Base-by-base conservation (phyloP, 2,113 vertebrate species). In the Psephotus haematonotus region DNA sequence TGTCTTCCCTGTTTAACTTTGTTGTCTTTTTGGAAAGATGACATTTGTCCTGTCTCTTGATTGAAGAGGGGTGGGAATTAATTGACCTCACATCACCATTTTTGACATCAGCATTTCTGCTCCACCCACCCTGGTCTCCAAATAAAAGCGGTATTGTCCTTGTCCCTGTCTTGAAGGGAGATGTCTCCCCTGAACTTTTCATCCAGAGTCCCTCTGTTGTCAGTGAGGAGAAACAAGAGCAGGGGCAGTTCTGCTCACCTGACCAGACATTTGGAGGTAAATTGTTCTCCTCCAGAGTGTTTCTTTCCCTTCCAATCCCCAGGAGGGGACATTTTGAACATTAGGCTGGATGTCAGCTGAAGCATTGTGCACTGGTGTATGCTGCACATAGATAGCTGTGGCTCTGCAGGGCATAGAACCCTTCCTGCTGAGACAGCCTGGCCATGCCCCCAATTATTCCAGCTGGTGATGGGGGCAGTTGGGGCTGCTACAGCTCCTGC, bases 261-360 rank as follows among this genome's bases (percentile, higher is more conserved):
- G 28, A 55, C 31, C 39, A 25, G 35, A 39, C 8, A 22, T 22
- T 22, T 57, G 77, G 25, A 59, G 8, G 13, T 78, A 50, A 57
- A 35, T 1, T 29, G 43, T 52, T 13, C 6, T 10, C 29, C 2
- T 0, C 3, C 4, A 25, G 10, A 43, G 13, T 10, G n/a, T 69
- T 60, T 65, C 64, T 62, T 44, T 50, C 53, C 17, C 6, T 77
- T 11, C 70, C 17, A 10, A 5, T 39, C 22, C 39, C 29, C 65
- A 33, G 41, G n/a, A 67, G n/a, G n/a, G 19, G 4, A 44, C 35
- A 24, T 43, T 89, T 68, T 72, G 47, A 86, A 23, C 43, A 28
- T 57, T 15, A 65, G 25, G 35, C 37, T 12, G 7, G 10, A 24
- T 11, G 18, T 29, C 11, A 18, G 29, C 28, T 89, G 4, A 62